These are phyloP conservation scores for Martes martes DNA, from an alignment of 2,113 vertebrate species.

Conservation along the genomic window DNA sequence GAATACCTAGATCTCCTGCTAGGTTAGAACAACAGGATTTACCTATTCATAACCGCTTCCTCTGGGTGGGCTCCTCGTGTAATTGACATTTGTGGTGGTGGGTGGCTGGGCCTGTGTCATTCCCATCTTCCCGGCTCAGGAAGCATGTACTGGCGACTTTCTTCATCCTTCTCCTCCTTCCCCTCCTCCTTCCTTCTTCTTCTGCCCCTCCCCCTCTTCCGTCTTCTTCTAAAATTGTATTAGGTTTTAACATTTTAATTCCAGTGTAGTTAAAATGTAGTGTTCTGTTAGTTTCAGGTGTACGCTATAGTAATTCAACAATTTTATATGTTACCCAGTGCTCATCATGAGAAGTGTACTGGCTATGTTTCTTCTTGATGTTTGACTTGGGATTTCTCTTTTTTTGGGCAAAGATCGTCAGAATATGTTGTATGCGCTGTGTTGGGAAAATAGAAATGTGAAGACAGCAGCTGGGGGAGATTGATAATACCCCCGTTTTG, in stretches of 20 bases:
- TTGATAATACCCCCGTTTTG: neutral
- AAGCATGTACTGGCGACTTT: neutral
- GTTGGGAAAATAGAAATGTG: neutral
- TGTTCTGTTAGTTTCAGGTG: neutral
- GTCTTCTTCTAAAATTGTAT: neutral
- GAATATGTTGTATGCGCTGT: neutral
- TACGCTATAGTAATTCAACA: neutral
- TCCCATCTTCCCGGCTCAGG: neutral
- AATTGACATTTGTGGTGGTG: neutral
- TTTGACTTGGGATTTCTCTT: slow-evolving; percentile 6
- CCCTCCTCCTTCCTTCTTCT: neutral
- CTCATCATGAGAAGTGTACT: neutral
- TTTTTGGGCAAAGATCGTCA: neutral
- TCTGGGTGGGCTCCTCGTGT: neutral
- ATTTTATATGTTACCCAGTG: neutral
- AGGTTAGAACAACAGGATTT: neutral
- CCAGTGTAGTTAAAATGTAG: neutral
- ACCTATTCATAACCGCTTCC: neutral
- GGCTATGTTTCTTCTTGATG: neutral
- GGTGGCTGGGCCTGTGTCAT: neutral
- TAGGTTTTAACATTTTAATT: neutral
- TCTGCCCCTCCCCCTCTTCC: neutral
- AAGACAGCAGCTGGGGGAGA: neutral
- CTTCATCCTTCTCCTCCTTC: neutral
- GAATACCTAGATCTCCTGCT: neutral